These are phyloP conservation scores for Pogonomyrmex californicus DNA, from an alignment of 1,140 invertebrate species.

Conservation along the genomic window DNA sequence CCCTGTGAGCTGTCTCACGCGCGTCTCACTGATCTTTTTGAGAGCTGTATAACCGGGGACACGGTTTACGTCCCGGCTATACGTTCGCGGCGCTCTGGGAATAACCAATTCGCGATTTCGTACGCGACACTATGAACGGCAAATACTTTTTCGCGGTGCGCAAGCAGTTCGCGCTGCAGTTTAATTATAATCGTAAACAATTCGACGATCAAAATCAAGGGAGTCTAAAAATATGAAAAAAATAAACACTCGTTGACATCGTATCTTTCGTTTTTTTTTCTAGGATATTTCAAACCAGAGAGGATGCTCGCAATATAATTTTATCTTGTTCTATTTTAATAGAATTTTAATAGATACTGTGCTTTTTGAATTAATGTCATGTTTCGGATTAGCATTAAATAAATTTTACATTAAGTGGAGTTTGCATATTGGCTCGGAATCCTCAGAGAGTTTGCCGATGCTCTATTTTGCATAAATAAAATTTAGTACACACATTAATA, in stretches of 20 bases:
- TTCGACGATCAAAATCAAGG: not conserved
- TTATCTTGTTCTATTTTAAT: not conserved
- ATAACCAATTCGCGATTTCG: constrained; percentile 4
- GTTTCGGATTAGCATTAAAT: constrained; percentile 39
- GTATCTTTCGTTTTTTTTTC: not conserved
- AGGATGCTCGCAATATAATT: not conserved
- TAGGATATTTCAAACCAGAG: not conserved
- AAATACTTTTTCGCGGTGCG: not conserved
- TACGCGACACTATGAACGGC: not conserved
- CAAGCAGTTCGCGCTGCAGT: constrained; percentile 20
- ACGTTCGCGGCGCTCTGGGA: constrained; percentile 5
- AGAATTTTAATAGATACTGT: not conserved
- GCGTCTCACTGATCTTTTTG: constrained; percentile 57
- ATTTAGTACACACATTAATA: not conserved
- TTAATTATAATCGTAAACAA: constrained; percentile 1
- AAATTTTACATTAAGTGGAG: constrained; percentile 28
- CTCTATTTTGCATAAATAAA: constrained; percentile 25
- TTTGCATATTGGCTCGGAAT: constrained; percentile 1
- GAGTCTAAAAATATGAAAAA: not conserved
- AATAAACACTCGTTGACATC: not conserved
- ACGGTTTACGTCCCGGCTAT: constrained; percentile 29
- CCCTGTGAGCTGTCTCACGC: constrained; percentile 58
- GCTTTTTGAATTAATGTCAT: constrained; percentile 26
- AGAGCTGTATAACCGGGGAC: constrained; percentile 22
- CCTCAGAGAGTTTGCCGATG: not conserved